These are phyloP conservation scores for Idris sp. DNA, from an alignment of 1,140 invertebrate genomes.

Conservation along the genomic window DNA sequence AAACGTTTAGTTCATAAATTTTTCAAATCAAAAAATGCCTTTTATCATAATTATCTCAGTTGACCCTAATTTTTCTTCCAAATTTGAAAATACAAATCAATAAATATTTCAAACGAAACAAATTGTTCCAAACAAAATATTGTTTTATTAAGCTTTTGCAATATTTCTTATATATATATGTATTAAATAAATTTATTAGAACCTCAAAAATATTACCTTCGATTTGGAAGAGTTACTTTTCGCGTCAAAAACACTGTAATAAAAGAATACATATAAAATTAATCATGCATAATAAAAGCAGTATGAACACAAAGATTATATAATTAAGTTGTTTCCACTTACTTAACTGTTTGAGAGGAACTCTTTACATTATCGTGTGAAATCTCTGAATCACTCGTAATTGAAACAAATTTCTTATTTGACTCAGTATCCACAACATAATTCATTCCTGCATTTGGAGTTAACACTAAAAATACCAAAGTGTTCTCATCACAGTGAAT, in stretches of 20 bases:
- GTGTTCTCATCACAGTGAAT: constrained; percentile 82
- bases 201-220: constrained; percentile 27
- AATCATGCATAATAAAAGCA: constrained; percentile 2
- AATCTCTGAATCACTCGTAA: constrained; percentile 31
- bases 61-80: too few relatives aligned
- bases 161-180: too few relatives aligned
- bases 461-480: constrained; percentile 83
- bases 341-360: constrained; percentile 62
- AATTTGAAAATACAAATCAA: too few relatives aligned
- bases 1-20: too few relatives aligned
- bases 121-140: too few relatives aligned
- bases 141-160: too few relatives aligned
- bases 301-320: too few relatives aligned
- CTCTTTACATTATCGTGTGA: constrained; percentile 44
- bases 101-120: too few relatives aligned
- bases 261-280: too few relatives aligned
- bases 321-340: background rate
- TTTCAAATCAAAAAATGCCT: too few relatives aligned
- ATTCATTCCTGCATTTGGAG: constrained; percentile 84
- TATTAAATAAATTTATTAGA: too few relatives aligned
- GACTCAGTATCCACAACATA: constrained; percentile 83
- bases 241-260: constrained; percentile 68
- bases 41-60: too few relatives aligned
- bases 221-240: constrained; percentile 67
- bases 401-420: constrained; percentile 16